Conservation (phyloP, 2,113 vertebrate species). For the Pelusios castaneus region DNA sequence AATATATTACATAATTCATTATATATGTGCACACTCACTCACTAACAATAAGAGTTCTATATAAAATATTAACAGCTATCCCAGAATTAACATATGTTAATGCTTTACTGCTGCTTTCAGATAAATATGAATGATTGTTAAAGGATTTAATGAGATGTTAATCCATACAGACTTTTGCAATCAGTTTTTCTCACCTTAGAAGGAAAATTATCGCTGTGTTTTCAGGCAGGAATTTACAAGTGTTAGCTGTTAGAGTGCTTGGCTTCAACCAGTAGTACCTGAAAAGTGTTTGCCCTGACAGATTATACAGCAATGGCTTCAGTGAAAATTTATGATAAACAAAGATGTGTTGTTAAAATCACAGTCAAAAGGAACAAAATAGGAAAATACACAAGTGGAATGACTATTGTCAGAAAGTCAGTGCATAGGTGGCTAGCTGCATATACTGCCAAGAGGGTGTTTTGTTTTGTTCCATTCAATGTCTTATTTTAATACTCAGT, state of each 20-base stretch:
- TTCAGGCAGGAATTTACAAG: constrained; percentile 7
- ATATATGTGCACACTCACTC: not conserved
- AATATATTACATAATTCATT: not conserved
- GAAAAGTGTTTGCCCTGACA: not conserved
- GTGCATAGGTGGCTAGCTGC: not conserved
- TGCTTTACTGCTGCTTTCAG: not conserved
- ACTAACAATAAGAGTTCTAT: not conserved
- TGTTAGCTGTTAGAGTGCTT: not conserved
- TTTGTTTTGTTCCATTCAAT: not conserved
- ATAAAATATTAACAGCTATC: not conserved
- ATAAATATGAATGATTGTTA: not conserved
- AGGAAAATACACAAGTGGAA: rapidly evolving
- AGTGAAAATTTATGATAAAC: not conserved
- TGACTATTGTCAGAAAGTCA: not conserved
- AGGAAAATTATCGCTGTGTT: not conserved
- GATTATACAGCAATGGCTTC: not conserved
- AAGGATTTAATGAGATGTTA: not conserved
- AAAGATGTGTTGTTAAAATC: not conserved
- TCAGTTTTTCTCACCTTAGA: not conserved
- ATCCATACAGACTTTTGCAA: not conserved
- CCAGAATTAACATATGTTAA: not conserved
- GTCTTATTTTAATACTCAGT: not conserved
- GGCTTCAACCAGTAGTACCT: not conserved
- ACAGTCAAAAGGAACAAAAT: not conserved
- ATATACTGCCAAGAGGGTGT: not conserved